Base-by-base conservation (phyloP, 2,888 invertebrate genomes). In the Tenthredo distinguenda region DNA sequence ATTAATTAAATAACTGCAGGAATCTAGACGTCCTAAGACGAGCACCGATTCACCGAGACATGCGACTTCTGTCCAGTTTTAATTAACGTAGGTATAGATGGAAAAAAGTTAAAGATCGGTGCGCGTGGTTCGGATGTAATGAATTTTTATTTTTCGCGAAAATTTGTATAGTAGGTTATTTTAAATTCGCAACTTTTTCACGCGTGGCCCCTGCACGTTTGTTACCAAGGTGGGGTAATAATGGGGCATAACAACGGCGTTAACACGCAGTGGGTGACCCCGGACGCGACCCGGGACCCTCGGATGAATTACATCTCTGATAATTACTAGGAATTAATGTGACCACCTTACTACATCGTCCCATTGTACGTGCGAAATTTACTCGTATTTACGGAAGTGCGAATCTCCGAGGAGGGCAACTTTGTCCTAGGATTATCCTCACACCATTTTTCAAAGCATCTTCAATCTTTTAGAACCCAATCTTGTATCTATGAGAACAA, bases 181-280 rank as follows among this genome's bases (percentile, higher is more conserved):
- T 68, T 31, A 83, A 83, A 68, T 40, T 83, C 26, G n/a, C 10
- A 26, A 83, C 71, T 83, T 83, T 83, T 83, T 71, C 83, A 83
- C 83, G 83, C 83, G 68, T 83, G n/a, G 83, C 50, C 68, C 81
- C 83, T 71, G 71, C 26, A 58, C 31, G 65, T 65, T 83, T 65
- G 83, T 43, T 83, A n/a, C 43, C 47, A 68, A 68, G 47, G 65
- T 47, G 83, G 83, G 83, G 83, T 83, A 83, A 92, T 93, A 93
- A 93, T 92, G 92, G 92, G 92, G 92, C 92, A 92, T 93, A 93
- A 93, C 93, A 93, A 91, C 92, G 92, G 92, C 92, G 92, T 93
- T 93, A 93, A 93, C 93, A 92, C 91, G 92, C 89, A 90, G 90
- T 90, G 91, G 90, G 87, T 91, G 91, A 92, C 91, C 92, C 91